Evolutionary conservation across 2,113 vertebrate genomes (phyloP).

Genomic region (Erythrolamprus reginae): DNA sequence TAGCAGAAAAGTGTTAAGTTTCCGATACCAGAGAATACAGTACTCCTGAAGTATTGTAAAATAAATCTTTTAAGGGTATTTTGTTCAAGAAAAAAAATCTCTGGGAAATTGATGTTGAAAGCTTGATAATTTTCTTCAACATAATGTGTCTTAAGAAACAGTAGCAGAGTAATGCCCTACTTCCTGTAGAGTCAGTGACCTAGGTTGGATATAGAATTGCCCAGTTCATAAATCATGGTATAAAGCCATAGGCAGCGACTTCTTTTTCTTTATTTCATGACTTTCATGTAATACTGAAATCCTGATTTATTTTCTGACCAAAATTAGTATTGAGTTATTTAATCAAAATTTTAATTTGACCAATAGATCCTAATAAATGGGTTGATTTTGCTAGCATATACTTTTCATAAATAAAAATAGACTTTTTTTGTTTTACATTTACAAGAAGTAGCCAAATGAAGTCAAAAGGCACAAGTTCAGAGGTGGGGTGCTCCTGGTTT

Average conservation of each 20-base stretch:
- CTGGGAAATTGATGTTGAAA: too few species aligned
- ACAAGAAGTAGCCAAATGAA: too few species aligned
- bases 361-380: background rate
- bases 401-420: too few species aligned
- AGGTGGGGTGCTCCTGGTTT: too few species aligned
- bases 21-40: background rate
- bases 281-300: background rate
- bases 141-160: background rate
- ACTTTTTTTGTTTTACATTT: too few species aligned
- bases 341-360: background rate
- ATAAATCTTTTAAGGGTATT: background rate
- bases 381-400: background rate
- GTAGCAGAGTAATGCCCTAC: background rate
- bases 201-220: background rate
- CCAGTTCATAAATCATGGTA: background rate
- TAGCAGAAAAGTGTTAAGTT: background rate
- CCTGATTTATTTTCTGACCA: background rate
- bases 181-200: background rate
- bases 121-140: background rate
- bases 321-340: background rate
- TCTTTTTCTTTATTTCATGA: background rate
- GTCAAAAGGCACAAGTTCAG: too few species aligned
- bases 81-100: background rate
- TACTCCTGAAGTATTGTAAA: background rate
- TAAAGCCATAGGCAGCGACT: background rate